phyloP scores from a whole-genome alignment of 2,888 invertebrate species.

The Octodonta nipae region DNA sequence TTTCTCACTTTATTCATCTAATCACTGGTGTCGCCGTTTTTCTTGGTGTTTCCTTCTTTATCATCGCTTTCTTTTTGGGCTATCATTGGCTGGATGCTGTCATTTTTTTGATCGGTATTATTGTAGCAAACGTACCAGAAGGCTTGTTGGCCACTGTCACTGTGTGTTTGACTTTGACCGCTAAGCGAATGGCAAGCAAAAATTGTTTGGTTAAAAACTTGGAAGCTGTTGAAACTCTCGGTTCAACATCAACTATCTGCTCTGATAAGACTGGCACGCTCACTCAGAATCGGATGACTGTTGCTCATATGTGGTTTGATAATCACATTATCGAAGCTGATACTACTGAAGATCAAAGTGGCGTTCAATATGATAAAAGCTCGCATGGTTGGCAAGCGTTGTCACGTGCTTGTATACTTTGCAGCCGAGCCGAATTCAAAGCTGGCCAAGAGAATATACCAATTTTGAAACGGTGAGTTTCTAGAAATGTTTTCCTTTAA shows the following conservation, averaged over 20 bases:
- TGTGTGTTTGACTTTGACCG: conserved; percentile 93
- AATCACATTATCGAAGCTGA: conserved; percentile 97
- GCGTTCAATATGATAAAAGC: conserved; percentile 75
- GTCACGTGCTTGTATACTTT: conserved; percentile 86
- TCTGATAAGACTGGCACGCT: conserved; percentile 99
- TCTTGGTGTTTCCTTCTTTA: conserved; percentile 91
- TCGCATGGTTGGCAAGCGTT: conserved; percentile 59
- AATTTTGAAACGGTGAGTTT: conserved; percentile 84
- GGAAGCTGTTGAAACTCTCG: conserved; percentile 97
- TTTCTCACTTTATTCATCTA: conserved; percentile 96
- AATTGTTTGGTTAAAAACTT: conserved; percentile 98
- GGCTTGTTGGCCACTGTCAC: conserved; percentile 97
- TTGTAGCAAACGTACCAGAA: conserved; percentile 98
- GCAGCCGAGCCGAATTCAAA: conserved; percentile 98
- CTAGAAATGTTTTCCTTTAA: too few species aligned
- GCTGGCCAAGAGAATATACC: conserved; percentile 83
- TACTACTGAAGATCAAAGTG: conserved; percentile 96
- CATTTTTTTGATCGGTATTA: conserved; percentile 96
- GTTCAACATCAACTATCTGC: conserved; percentile 97
- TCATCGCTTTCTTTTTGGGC: conserved; percentile 93
- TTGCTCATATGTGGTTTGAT: conserved; percentile 99
- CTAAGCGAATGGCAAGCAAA: conserved; percentile 98
- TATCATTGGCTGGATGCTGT: conserved; percentile 99
- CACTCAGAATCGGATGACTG: conserved; percentile 98
- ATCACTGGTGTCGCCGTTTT: conserved; percentile 94